Base-by-base conservation (phyloP, 2,888 invertebrate genomes). In the Leptothorax acervorum region DNA sequence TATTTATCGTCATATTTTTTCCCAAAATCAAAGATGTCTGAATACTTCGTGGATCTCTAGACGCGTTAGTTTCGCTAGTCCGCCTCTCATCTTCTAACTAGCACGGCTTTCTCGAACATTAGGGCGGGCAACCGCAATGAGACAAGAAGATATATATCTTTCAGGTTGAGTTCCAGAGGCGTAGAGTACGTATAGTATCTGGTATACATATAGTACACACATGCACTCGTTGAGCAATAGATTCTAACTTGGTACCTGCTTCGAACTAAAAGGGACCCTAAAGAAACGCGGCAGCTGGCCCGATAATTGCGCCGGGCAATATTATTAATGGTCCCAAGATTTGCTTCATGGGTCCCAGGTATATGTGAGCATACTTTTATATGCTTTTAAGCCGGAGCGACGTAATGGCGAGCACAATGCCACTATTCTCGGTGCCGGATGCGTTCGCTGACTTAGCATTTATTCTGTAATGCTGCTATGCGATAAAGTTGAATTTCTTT, bases 251-350 rank as follows among this genome's bases (percentile, higher is more conserved):
- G 62, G 75, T 83, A 83, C 83, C 85, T 91, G 86, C 90, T 87
- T 90, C 45, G 55, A 48, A 71, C 76, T 60, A 55, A 57, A 60
- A 84, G 83, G 87, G 83, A 84, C 86, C 84, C 82, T 76, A 63
- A 86, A 87, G 89, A 88, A 88, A 88, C 87, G 90, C 91, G 93
- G 93, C 94, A 81, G 79, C 79, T 93, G 93, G 93, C 90, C 83
- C 87, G 91, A 92, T 92, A 94, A 94, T 94, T 94, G 94, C 93
- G 92, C 91, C 92, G 90, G 90, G 90, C 87, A 88, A 92, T 92
- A 92, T 93, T 92, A 93, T 92, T 93, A 93, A 93, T 94, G 92
- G 93, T 91, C 88, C 91, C 89, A 91, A 93, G 90, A 93, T 92
- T 93, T 91, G 90, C 91, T 88, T 88, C 89, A 89, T 83, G 79